These are phyloP conservation scores for Macrosiphum euphorbiae DNA, from an alignment of 2,888 invertebrate species.

Conservation along the genomic window DNA sequence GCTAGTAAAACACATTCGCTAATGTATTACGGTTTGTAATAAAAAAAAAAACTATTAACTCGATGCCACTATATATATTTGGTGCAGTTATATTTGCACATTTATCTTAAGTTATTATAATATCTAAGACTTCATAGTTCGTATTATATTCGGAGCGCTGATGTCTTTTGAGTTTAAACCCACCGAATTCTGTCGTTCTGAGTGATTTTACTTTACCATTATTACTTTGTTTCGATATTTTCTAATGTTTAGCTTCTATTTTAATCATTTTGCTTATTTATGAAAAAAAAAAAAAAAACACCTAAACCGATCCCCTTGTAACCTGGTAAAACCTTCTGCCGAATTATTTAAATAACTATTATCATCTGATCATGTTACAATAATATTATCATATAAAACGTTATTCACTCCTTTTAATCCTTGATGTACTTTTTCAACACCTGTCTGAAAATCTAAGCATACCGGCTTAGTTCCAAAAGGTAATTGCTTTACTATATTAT, in stretches of 20 bases:
- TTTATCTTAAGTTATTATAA: background rate
- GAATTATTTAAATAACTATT: background rate
- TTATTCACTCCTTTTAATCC: background rate
- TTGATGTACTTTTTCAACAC: background rate
- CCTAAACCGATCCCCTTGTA: background rate
- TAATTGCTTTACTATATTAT: background rate
- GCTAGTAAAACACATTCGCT: background rate
- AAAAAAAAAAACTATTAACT: background rate
- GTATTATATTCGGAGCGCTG: background rate
- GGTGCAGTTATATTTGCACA: background rate
- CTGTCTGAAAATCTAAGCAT: background rate
- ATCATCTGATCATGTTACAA: background rate
- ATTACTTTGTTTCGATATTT: background rate
- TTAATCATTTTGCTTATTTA: background rate
- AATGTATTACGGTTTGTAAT: background rate
- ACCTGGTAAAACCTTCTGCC: background rate
- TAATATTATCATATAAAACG: background rate
- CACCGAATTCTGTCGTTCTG: background rate
- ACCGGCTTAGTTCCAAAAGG: background rate
- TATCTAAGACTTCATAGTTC: background rate
- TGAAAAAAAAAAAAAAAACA: constrained; percentile 7
- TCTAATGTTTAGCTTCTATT: background rate
- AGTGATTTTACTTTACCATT: background rate
- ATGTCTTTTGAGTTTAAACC: background rate
- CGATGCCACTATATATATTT: background rate